Conservation (phyloP, 2,113 vertebrate species). For the Megaleporinus macrocephalus region DNA sequence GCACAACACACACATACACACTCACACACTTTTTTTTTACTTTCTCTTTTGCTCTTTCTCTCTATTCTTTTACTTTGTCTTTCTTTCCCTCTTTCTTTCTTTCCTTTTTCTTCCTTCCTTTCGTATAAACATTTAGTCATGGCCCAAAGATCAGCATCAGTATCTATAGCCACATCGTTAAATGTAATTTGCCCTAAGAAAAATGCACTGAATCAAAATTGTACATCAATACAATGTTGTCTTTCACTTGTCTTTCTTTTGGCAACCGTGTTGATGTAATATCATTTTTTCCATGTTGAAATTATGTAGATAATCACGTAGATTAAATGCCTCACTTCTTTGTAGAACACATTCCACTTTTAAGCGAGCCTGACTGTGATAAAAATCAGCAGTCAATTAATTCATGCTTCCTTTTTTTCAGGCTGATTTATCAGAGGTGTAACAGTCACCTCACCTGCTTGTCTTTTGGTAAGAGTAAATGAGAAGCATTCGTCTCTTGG, state of each 20-base stretch:
- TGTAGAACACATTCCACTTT: background rate
- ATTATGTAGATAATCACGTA: background rate
- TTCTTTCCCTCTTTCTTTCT: too few relatives aligned
- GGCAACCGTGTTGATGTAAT: too few relatives aligned
- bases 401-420: background rate
- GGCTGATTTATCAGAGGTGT: constrained; percentile 7
- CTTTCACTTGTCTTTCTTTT: too few relatives aligned
- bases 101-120: background rate
- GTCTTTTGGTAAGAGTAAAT: background rate
- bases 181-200: too few relatives aligned
- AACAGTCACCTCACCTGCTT: constrained; percentile 10
- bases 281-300: background rate
- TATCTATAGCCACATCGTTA: background rate
- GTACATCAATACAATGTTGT: too few relatives aligned
- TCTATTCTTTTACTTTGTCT: background rate
- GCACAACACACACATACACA: constrained; percentile 18
- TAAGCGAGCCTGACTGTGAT: background rate
- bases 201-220: too few relatives aligned
- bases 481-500: background rate
- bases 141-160: background rate
- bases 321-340: background rate
- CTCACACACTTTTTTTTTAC: background rate
- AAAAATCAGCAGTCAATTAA: background rate
- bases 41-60: background rate
- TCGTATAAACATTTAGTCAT: background rate